Base-by-base conservation (phyloP, 2,797 vertebrate genomes). In the Coreius guichenoti region DNA sequence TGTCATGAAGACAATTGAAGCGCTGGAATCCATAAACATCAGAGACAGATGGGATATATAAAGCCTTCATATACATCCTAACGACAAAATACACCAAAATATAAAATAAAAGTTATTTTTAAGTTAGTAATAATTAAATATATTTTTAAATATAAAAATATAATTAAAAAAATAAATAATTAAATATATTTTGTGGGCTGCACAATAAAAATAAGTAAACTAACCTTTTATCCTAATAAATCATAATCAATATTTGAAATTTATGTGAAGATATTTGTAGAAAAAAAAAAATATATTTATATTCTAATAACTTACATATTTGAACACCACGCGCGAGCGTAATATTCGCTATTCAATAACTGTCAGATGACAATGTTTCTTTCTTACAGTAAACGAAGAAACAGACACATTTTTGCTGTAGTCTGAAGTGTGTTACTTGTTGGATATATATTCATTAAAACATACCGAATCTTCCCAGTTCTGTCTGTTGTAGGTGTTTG, bases 401-500 rank as follows among this genome's bases (percentile, higher is more conserved):
- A 17, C 3, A 7, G 12, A 17, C 26, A 19, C 1, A 12, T 39
- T 2, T 26, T 1, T 31, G 8, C 26, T 12, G 23, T 0, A 8
- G n/a, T 23, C 23, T 21, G 36, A 1, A 8, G 7, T 19, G 47
- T 19, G 8, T 56, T 29, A 21, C 1, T 3, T 14, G 8, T 26
- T 56, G 2, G 2, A 65, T 3, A 36, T 3, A 26, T 16, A 36
- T 11, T 4, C 1, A 23, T 58, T 70, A 23, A 49, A 31, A 49
- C 80, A 3, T 79, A 96, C 96, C 94, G 96, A 95, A 84, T 96
- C 95, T 89, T 96, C 96, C 96, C 96, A 96, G 90, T 96, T 96
- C 91, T 96, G 96, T 91, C 96, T 94, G 92, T 96, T 96, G 88
- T 96, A 96, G 0, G 96, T 96, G 88, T 96, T 96, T 47, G 96